Evolutionary conservation across 2,797 vertebrate genomes (phyloP), one percentile per base, ranked within the genome.

Genomic region (Chrysocyon brachyurus): DNA sequence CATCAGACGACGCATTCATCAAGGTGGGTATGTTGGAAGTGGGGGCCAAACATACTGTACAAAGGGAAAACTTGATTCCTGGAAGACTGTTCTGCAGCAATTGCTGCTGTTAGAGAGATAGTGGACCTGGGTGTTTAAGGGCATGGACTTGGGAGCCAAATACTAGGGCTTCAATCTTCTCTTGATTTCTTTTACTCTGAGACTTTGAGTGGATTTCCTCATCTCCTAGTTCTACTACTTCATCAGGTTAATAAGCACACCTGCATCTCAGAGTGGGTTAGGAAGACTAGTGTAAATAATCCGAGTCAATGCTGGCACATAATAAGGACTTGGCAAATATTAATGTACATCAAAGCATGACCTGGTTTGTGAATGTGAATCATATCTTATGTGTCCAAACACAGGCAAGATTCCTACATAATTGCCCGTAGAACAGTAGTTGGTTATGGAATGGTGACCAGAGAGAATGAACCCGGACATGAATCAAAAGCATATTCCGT

Each of bases 331-430:
- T 61, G 72, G 72, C 70, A 95, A 93, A 85, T 70, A 93, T 57
- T 75, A 81, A 31, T 54, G 77, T 28, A 59, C 31, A 63, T 94
- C n/a, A 88, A 94, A 95, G 83, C 79, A 81, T 14, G 22, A 54
- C 33, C 92, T 70, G 61, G 93, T 64, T 59, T 63, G 83, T 83
- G 91, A 85, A 36, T 72, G 52, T 57, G 54, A 66, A 92, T 90
- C 24, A 2, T 78, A 73, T 63, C 52, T 54, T 28, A 85, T 81
- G 64, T 96, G 33, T 70, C 19, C 77, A 87, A 86, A 87, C 24
- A 70, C 24, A 68, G 31, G 21, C 54, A 88, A 63, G 22, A 36
- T 46, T 91, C 56, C 49, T 87, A 31, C 8, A 21, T 85, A 90
- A 90, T 46, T 46, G 40, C 40, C 40, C 40, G 40, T 46, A 46